Evolutionary conservation across 2,113 vertebrate species (phyloP).

Genomic region (Pimephales promelas): DNA sequence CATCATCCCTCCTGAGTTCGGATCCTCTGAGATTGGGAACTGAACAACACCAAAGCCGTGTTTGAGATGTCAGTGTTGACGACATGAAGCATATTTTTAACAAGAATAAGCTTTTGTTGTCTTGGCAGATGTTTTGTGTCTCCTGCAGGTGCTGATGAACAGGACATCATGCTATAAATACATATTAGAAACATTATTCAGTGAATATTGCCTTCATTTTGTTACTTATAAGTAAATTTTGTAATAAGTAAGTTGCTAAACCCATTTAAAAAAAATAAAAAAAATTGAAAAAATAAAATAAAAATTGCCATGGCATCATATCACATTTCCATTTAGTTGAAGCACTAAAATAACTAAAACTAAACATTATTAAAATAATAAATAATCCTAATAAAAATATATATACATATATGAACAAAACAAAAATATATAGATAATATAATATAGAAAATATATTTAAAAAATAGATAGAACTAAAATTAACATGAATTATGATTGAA

Average conservation of each 20-base stretch:
- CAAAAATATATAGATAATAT: not conserved
- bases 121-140: constrained; percentile 10
- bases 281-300: too few species aligned
- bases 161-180: constrained; percentile 19
- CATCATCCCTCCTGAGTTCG: not conserved
- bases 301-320: too few species aligned
- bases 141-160: constrained; percentile 10
- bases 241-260: too few species aligned
- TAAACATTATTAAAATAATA: too few species aligned
- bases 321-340: too few species aligned
- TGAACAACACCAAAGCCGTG: not conserved
- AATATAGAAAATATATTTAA: not conserved
- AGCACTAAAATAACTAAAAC: too few species aligned
- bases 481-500: too few species aligned
- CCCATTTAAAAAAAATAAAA: too few species aligned
- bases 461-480: not conserved
- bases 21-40: constrained; percentile 16
- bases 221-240: not conserved
- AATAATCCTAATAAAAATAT: too few species aligned
- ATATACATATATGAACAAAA: too few species aligned
- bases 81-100: constrained; percentile 1
- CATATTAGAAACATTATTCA: not conserved
- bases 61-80: constrained; percentile 24
- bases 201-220: not conserved
- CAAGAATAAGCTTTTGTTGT: constrained; percentile 14